Evolutionary conservation across 2,888 invertebrate species (phyloP).

Genomic region (Anaspis maculata): DNA sequence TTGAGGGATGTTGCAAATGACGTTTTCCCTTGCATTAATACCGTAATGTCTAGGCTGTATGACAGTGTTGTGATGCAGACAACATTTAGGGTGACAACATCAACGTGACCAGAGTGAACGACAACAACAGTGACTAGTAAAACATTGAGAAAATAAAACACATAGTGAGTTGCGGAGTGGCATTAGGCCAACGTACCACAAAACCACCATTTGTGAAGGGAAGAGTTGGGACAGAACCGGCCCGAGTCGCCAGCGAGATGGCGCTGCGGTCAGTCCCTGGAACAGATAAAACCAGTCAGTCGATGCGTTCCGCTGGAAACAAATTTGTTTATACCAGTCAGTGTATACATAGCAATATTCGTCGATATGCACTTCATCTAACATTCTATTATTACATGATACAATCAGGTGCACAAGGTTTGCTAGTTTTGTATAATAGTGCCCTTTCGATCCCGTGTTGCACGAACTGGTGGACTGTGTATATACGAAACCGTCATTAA

Average conservation of each 20-base stretch:
- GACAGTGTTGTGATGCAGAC: slow-evolving; percentile 36
- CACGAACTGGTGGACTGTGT: no score
- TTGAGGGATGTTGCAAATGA: no score
- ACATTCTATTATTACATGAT: no score
- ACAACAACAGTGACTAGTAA: slow-evolving; percentile 24
- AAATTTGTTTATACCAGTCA: slow-evolving; percentile 3
- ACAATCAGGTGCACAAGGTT: no score
- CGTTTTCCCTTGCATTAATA: no score
- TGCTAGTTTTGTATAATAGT: no score
- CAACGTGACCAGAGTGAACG: slow-evolving; percentile 33
- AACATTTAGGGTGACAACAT: slow-evolving; percentile 37
- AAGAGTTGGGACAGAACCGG: slow-evolving; percentile 37
- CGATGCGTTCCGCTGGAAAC: slow-evolving; percentile 6
- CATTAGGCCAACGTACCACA: slow-evolving; percentile 41
- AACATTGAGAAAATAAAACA: slow-evolving; percentile 17
- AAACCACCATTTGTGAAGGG: slow-evolving; percentile 41
- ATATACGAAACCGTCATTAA: no score
- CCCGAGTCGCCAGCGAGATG: slow-evolving; percentile 42
- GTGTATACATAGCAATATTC: no score
- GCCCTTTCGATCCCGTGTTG: no score
- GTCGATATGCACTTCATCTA: no score
- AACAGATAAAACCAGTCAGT: slow-evolving; percentile 41
- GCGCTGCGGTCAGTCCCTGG: slow-evolving; percentile 45
- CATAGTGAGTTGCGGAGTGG: slow-evolving; percentile 32
- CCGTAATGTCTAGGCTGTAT: no score